Percentiles rank a stretch among this genome's conserved stretches.
phyloP scores from a whole-genome alignment of 2,888 invertebrate species.

The Platynereis dumerilii region DNA sequence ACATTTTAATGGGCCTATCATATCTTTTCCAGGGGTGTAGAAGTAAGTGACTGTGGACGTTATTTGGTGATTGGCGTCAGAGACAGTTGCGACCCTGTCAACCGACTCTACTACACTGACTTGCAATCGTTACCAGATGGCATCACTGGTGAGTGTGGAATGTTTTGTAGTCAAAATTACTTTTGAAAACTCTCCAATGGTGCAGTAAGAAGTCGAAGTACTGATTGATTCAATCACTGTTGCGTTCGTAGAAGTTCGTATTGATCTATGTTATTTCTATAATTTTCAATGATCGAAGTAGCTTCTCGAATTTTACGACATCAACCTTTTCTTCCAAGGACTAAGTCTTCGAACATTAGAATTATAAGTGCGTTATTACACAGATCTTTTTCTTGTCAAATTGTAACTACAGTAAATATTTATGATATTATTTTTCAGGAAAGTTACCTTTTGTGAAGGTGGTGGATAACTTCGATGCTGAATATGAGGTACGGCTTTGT shows the following conservation, averaged over 20 bases:
- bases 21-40: constrained; percentile 74
- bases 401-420: too few species aligned
- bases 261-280: too few species aligned
- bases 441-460: constrained; percentile 79
- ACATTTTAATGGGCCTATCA: too few species aligned
- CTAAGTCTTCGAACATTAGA: too few species aligned
- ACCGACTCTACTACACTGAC: constrained; percentile 85
- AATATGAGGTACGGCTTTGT: constrained; percentile 85
- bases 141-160: constrained; percentile 40
- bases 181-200: too few species aligned
- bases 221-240: neutral
- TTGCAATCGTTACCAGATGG: constrained; percentile 66
- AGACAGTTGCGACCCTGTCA: constrained; percentile 87
- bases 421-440: constrained; percentile 50
- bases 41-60: constrained; percentile 88
- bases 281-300: too few species aligned
- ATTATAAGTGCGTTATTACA: too few species aligned
- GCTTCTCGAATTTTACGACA: too few species aligned
- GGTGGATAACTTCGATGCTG: constrained; percentile 88
- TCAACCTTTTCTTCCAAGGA: too few species aligned
- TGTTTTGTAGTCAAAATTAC: constrained; percentile 1
- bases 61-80: constrained; percentile 84
- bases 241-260: neutral
- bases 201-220: too few species aligned
- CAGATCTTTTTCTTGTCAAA: too few species aligned